These are phyloP conservation scores for Penaeus indicus DNA, from an alignment of 1,140 invertebrate genomes.

Conservation along the genomic window DNA sequence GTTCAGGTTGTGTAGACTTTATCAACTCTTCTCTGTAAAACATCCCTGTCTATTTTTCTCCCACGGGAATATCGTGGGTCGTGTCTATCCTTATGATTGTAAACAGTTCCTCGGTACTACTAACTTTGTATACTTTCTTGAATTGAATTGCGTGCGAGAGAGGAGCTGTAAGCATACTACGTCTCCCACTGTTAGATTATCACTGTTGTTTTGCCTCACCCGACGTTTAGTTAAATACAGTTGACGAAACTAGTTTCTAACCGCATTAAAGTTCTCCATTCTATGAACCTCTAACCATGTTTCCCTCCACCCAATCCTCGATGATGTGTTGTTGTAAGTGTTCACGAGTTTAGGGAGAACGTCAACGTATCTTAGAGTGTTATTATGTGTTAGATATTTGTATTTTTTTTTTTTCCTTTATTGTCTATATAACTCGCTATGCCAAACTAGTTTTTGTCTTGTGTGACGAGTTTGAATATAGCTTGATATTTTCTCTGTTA, in stretches of 20 bases:
- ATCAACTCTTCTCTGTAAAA: slow-evolving; percentile 36
- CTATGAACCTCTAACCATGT: too few relatives aligned
- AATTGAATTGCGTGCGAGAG: slow-evolving; percentile 8
- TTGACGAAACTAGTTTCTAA: neutral
- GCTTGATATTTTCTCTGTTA: neutral
- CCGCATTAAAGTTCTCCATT: too few relatives aligned
- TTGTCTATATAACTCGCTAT: neutral
- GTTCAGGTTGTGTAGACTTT: neutral
- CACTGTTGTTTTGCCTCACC: neutral
- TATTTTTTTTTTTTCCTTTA: slow-evolving; percentile 2
- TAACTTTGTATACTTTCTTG: neutral
- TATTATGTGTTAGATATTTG: neutral
- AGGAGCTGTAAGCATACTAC: slow-evolving; percentile 6
- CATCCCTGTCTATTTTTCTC: neutral
- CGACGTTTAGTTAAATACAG: slow-evolving; percentile 28
- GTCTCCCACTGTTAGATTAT: slow-evolving; percentile 1
- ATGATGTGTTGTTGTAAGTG: neutral
- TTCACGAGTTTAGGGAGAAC: neutral
- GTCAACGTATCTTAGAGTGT: slow-evolving; percentile 18
- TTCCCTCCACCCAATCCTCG: neutral
- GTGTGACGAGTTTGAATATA: slow-evolving; percentile 25
- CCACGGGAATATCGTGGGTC: neutral
- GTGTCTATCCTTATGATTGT: neutral
- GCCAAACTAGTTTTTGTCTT: neutral
- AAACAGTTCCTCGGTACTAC: slow-evolving; percentile 20